These are phyloP conservation scores for Agrilus cyanescens DNA, from an alignment of 2,888 invertebrate species.

Conservation along the genomic window DNA sequence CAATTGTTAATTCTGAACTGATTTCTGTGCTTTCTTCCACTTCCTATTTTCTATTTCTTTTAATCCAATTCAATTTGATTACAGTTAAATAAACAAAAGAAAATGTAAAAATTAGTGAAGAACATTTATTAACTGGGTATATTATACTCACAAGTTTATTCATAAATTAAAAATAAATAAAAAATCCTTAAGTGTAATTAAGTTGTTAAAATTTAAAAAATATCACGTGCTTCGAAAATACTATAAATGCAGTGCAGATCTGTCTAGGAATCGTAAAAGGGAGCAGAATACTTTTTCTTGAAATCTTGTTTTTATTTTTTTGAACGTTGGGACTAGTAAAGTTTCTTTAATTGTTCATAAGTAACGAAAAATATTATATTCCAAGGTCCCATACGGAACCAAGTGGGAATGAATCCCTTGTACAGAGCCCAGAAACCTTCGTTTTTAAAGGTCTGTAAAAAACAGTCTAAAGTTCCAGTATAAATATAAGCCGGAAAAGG, in stretches of 20 bases:
- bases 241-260: constrained; percentile 3
- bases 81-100: too few species aligned
- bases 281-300: too few species aligned
- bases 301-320: too few species aligned
- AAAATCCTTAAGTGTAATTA: constrained; percentile 7
- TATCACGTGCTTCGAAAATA: too few species aligned
- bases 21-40: too few species aligned
- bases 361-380: constrained; percentile 93
- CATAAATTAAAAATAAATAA: constrained; percentile 12
- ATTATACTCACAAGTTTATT: not conserved
- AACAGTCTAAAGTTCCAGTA: constrained; percentile 62
- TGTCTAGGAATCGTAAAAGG: too few species aligned
- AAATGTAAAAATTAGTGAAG: too few species aligned
- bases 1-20: too few species aligned
- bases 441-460: constrained; percentile 64
- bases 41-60: too few species aligned
- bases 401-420: constrained; percentile 92
- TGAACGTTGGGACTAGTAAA: constrained; percentile 38
- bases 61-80: too few species aligned
- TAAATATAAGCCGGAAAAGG: constrained; percentile 51
- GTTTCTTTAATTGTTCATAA: constrained; percentile 78
- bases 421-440: constrained; percentile 83
- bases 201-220: too few species aligned
- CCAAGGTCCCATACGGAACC: constrained; percentile 94
- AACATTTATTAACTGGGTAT: too few species aligned